Evolutionary conservation across 2,888 invertebrate genomes (phyloP).

Genomic region (Cantharis rustica): DNA sequence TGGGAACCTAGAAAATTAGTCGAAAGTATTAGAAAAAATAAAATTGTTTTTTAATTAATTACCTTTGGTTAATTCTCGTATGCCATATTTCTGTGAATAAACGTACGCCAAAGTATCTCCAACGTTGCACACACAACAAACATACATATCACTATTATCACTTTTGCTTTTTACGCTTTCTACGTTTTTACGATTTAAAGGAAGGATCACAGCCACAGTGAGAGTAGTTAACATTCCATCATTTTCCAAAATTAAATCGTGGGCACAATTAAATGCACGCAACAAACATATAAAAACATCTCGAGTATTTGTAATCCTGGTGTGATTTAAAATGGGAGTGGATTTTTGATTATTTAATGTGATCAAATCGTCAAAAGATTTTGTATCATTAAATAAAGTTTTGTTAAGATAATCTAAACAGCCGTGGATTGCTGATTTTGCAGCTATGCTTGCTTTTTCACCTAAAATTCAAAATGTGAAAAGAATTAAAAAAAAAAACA

Average conservation of each 20-base stretch:
- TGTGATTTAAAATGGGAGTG: slow-evolving; percentile 27
- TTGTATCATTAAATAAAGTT: slow-evolving; percentile 61
- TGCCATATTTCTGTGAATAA: slow-evolving; percentile 75
- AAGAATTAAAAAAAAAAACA: not conserved
- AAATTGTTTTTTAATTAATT: slow-evolving; percentile 38
- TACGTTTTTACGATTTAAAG: slow-evolving; percentile 54
- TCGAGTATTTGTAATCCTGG: slow-evolving; percentile 60
- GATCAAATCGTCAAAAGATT: slow-evolving; percentile 51
- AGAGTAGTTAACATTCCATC: slow-evolving; percentile 83
- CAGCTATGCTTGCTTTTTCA: slow-evolving; percentile 80
- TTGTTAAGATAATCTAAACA: slow-evolving; percentile 82
- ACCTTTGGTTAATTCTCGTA: slow-evolving; percentile 80
- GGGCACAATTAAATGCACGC: slow-evolving; percentile 82
- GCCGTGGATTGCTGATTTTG: slow-evolving; percentile 85
- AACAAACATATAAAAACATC: slow-evolving; percentile 80
- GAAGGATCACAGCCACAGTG: slow-evolving; percentile 77
- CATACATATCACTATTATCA: slow-evolving; percentile 57
- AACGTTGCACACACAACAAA: slow-evolving; percentile 86
- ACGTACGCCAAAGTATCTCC: slow-evolving; percentile 90
- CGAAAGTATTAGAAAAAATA: not conserved
- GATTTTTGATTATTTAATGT: slow-evolving; percentile 41
- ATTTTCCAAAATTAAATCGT: slow-evolving; percentile 81
- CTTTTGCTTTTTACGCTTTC: not conserved
- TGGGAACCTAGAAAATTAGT: slow-evolving; percentile 67
- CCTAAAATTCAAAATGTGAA: slow-evolving; percentile 51